Evolutionary conservation across 2,888 invertebrate genomes (phyloP), one percentile per base, ranked within the genome.

Genomic region (Masnerella sp.): DNA sequence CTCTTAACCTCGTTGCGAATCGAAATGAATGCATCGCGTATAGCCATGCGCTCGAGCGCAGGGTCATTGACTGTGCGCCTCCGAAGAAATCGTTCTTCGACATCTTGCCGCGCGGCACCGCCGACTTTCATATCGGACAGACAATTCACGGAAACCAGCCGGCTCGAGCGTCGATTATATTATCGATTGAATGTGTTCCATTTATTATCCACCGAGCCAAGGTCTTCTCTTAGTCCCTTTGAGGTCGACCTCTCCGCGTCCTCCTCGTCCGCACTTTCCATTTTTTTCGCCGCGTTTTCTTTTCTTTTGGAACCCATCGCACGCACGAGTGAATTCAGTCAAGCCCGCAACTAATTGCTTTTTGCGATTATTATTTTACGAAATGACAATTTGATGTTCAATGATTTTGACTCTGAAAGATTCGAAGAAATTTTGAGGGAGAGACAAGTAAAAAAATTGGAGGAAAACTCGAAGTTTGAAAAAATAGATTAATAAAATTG

Each of bases 1-100:
- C 52, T 69, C 62, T 45, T 56, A 62, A 62, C 67, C 62, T 45
- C 69, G 64, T 52, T 62, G 70, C 11, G 59, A 59, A 68, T 71
- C 74, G 54, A 75, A 75, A 75, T 75, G 70, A 75, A 71, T 75
- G 71, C 74, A 74, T 51, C 70, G 65, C 40, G 56, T 70, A 61
- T 70, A 68, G 25, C 56, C 58, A 20, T 49, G 58, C 58, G 64
- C 64, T 71, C 38, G 22, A 22, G 18, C 58, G 43, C 38, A 34
- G 61, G 75, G 75, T 74, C 75, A 62, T 74, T 74, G 75, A 76
- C 75, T 76, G 75, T 74, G 56, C 51, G 56, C 59, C 11, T 70
- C 64, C 70, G 64, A 70, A 59, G 75, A 75, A 75, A 73, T 75
- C 69, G 59, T 58, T 64, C 74, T 62, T 70, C 62, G 58, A 70